Conservation (phyloP, 2,888 invertebrate genomes). For the Aphodius sticticus region DNA sequence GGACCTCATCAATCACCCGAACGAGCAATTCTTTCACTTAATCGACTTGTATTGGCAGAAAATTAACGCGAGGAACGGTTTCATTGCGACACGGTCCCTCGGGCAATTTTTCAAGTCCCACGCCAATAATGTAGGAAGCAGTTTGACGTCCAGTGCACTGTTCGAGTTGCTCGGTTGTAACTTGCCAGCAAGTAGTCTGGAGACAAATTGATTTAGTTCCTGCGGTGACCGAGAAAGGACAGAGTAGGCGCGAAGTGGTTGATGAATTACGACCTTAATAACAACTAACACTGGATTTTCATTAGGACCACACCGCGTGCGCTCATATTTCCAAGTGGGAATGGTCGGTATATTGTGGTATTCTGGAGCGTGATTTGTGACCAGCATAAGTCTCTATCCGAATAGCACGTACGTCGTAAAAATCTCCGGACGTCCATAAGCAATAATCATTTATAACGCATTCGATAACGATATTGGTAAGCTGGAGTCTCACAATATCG, state of each 20-base stretch:
- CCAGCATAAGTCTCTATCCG: not conserved
- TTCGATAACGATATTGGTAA: not conserved
- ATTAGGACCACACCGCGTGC: constrained; percentile 9
- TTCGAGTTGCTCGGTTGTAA: not conserved
- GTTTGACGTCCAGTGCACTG: not conserved
- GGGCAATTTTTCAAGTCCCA: not conserved
- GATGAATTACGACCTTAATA: constrained; percentile 26
- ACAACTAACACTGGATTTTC: constrained; percentile 23
- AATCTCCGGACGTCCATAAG: not conserved
- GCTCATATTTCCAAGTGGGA: not conserved
- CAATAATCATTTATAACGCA: not conserved
- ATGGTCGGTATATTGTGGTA: not conserved
- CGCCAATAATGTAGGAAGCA: not conserved
- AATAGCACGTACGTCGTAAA: not conserved
- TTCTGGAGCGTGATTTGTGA: not conserved
- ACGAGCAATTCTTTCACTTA: constrained; percentile 4
- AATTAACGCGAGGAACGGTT: not conserved
- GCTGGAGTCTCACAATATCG: too few species aligned
- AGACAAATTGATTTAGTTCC: constrained; percentile 4
- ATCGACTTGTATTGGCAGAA: constrained; percentile 4
- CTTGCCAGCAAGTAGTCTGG: not conserved
- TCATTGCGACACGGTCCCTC: not conserved
- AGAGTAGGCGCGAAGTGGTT: not conserved
- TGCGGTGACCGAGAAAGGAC: not conserved
- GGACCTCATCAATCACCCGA: not conserved